phyloP scores from a whole-genome alignment of 1,140 invertebrate genomes.

The Gonioctena quinquepunctata region DNA sequence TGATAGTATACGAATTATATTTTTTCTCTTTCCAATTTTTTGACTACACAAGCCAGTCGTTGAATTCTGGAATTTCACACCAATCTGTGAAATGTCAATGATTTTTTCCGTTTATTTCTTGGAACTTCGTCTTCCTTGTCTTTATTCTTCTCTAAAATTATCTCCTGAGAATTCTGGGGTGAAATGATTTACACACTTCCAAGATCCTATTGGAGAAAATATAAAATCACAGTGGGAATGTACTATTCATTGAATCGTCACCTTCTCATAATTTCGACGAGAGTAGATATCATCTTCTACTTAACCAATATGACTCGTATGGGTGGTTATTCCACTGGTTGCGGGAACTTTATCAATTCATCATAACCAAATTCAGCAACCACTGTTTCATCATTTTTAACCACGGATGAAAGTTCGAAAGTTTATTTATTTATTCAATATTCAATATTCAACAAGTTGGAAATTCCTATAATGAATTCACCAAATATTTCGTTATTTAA shows the following conservation, averaged over 20 bases:
- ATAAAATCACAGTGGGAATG: background rate
- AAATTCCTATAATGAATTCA: too few species aligned
- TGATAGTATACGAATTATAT: background rate
- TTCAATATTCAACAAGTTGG: too few species aligned
- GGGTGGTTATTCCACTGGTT: background rate
- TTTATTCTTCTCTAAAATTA: too few species aligned
- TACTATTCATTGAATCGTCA: background rate
- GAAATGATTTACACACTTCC: too few species aligned
- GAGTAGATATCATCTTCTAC: too few species aligned
- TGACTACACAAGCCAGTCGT: background rate
- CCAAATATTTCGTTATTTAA: too few species aligned
- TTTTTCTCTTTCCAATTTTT: background rate
- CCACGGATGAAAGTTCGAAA: too few species aligned
- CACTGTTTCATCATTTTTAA: background rate
- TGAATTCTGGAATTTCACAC: background rate
- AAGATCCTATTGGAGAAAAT: background rate
- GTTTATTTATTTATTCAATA: too few species aligned
- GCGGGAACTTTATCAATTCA: background rate
- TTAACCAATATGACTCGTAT: too few species aligned
- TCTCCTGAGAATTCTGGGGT: background rate
- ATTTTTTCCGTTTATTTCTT: background rate
- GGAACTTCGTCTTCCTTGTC: background rate
- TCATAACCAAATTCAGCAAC: background rate
- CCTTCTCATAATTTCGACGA: background rate
- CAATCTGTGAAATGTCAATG: background rate